A percentile compares a stretch with the other conserved stretches of the same genome.
Conservation (phyloP, 1,140 invertebrate genomes). For the Yoshiicerus persimilis region DNA sequence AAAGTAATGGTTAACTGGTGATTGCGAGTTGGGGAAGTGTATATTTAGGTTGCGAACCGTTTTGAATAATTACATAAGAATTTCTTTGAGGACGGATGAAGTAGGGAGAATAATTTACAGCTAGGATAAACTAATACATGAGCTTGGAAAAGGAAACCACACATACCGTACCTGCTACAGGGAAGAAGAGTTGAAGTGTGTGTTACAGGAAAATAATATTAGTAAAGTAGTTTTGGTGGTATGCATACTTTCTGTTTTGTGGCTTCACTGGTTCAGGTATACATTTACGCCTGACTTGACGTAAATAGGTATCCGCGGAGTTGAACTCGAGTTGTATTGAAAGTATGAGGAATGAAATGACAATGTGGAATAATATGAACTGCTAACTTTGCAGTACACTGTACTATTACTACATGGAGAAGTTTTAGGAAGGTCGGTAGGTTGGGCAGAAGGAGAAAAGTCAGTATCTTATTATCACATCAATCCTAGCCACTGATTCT, state of each 20-base stretch:
- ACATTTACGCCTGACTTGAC: not conserved
- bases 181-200: not conserved
- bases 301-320: not conserved
- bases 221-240: not conserved
- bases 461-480: slow-evolving; percentile 39
- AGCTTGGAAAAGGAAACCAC: not conserved
- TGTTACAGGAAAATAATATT: not conserved
- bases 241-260: not conserved
- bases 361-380: not conserved
- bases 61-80: slow-evolving; percentile 9
- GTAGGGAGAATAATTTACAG: not conserved
- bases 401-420: not conserved
- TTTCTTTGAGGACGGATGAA: not conserved
- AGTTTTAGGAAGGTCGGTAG: not conserved
- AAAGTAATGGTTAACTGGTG: too few species aligned
- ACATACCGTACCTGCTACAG: not conserved
- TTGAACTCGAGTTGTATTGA: not conserved
- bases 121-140: not conserved
- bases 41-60: not conserved
- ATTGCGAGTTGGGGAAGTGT: not conserved
- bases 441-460: not conserved
- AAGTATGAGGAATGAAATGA: not conserved
- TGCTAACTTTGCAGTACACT: not conserved
- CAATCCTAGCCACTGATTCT: slow-evolving; percentile 39
- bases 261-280: not conserved